Evolutionary conservation across 2,113 vertebrate genomes (phyloP).

Genomic region (Zapornia atra): DNA sequence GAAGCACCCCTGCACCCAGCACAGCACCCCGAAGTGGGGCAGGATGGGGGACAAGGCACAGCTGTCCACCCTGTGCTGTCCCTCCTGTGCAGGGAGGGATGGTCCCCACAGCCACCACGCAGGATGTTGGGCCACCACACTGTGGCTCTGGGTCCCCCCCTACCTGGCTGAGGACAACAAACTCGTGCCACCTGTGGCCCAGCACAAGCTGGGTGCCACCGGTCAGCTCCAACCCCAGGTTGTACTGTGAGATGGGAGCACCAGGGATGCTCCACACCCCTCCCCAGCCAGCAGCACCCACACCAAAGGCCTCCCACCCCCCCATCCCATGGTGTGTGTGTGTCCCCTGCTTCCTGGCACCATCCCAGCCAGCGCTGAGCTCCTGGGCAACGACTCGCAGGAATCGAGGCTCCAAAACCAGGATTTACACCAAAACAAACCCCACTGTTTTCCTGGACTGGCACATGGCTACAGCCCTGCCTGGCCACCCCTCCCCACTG

Average conservation of each 20-base stretch:
- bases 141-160: rapidly evolving
- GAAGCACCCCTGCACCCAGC: background rate
- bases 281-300: background rate
- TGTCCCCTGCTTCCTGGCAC: rapidly evolving
- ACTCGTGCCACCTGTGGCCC: background rate
- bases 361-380: background rate
- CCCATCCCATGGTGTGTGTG: rapidly evolving
- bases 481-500: rapidly evolving
- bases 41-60: background rate
- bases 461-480: background rate
- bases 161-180: background rate
- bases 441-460: background rate
- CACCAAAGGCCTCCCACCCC: rapidly evolving
- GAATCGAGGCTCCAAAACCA: background rate
- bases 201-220: background rate
- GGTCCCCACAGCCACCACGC: rapidly evolving
- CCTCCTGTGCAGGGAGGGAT: rapidly evolving
- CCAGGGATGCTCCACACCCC: rapidly evolving
- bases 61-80: rapidly evolving
- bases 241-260: background rate
- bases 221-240: rapidly evolving
- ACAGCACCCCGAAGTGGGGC: background rate
- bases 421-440: background rate
- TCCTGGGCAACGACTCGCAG: rapidly evolving
- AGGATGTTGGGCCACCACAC: background rate